Percentiles rank a stretch among this genome's conserved stretches.
Evolutionary conservation across 2,888 invertebrate genomes (phyloP).

Genomic region (Schizotus pectinicornis): DNA sequence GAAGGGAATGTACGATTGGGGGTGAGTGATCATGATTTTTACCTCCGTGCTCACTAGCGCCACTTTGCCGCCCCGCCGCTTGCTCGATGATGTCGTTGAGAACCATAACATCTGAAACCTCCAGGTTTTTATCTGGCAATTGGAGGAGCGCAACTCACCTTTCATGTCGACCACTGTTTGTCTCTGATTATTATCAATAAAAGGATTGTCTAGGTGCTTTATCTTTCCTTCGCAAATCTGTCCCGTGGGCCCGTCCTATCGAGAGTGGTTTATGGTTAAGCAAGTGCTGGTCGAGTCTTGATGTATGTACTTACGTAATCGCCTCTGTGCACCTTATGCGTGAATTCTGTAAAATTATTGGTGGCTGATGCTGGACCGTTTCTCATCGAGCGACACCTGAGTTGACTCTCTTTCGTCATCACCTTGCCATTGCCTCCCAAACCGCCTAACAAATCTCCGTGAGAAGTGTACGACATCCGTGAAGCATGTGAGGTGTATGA

Average conservation of each 20-base stretch:
- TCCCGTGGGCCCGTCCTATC: conserved; percentile 80
- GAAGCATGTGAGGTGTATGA: conserved; percentile 96
- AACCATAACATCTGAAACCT: conserved; percentile 90
- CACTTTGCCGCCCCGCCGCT: conserved; percentile 87
- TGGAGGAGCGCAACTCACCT: conserved; percentile 42
- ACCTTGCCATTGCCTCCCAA: conserved; percentile 64
- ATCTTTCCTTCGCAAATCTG: conserved; percentile 81
- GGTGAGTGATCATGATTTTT: conserved; percentile 50
- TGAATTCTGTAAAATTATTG: conserved; percentile 66
- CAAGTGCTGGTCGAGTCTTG: background rate
- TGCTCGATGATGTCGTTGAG: conserved; percentile 96
- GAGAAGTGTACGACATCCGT: conserved; percentile 91
- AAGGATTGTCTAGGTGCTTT: conserved; percentile 90
- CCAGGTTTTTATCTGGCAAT: background rate
- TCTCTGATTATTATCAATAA: conserved; percentile 82
- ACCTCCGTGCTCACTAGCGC: conserved; percentile 88
- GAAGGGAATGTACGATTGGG: conserved; percentile 36
- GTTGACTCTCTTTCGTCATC: conserved; percentile 86
- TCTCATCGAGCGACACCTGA: conserved; percentile 77
- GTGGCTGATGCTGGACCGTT: conserved; percentile 65
- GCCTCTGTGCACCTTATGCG: conserved; percentile 71
- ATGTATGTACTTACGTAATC: conserved; percentile 67
- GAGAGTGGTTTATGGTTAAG: background rate
- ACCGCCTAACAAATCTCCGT: conserved; percentile 86
- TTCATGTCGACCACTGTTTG: conserved; percentile 94